Conservation (phyloP, 2,797 vertebrate species). For the Eulemur albifrons region DNA sequence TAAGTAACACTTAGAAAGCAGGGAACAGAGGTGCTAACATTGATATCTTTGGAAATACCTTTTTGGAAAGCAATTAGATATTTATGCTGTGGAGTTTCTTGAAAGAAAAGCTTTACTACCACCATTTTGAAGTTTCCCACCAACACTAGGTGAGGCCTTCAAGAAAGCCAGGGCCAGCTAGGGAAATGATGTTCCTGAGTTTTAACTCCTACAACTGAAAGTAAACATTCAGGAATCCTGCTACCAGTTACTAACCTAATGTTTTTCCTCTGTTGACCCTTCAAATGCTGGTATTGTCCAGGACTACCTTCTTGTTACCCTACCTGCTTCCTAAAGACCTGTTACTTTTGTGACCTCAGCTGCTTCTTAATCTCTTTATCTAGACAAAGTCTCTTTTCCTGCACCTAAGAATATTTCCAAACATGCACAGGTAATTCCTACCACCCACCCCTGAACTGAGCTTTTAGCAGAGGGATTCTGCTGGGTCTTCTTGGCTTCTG, state of each 20-base stretch:
- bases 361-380: background rate
- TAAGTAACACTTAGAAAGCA: constrained; percentile 3
- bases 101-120: background rate
- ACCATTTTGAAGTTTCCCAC: background rate
- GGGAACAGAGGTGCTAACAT: background rate
- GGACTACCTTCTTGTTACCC: background rate
- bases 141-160: background rate
- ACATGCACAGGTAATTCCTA: background rate
- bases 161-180: background rate
- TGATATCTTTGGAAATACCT: background rate
- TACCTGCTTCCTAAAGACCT: background rate
- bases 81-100: background rate
- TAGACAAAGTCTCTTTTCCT: background rate
- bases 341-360: background rate
- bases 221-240: background rate
- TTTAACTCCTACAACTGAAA: background rate
- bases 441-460: background rate
- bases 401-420: background rate
- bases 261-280: background rate
- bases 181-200: background rate
- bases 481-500: background rate
- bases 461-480: background rate
- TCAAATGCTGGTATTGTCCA: background rate
- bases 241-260: background rate
- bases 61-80: background rate